These are phyloP conservation scores for Oryzias sinensis DNA, from an alignment of 2,797 vertebrate genomes.

Conservation along the genomic window DNA sequence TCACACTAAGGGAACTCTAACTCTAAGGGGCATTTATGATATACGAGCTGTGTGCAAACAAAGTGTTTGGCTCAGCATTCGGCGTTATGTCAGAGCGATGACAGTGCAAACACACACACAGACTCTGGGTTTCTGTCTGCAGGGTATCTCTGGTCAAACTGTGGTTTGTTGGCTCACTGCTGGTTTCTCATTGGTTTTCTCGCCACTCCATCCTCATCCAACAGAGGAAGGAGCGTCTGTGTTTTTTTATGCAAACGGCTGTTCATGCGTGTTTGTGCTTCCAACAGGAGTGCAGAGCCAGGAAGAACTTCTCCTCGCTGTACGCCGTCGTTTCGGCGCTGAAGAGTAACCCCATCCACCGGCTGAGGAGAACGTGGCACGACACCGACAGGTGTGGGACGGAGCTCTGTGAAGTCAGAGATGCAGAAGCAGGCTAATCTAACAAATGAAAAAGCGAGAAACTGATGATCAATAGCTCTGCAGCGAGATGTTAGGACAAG, in stretches of 20 bases:
- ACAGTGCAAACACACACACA: slow-evolving; percentile 1
- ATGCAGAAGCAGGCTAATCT: neutral
- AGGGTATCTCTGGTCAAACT: too few species aligned
- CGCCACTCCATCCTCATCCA: too few species aligned
- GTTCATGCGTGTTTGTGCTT: slow-evolving; percentile 6
- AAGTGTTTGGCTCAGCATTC: neutral
- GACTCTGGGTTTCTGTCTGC: neutral
- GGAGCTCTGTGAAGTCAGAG: neutral
- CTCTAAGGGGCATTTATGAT: too few species aligned
- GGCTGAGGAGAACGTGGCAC: slow-evolving; percentile 87
- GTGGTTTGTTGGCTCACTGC: too few species aligned
- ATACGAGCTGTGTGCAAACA: too few species aligned
- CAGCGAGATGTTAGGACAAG: too few species aligned
- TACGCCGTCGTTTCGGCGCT: slow-evolving; percentile 88
- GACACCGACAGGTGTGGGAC: slow-evolving; percentile 83
- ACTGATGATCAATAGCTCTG: too few species aligned
- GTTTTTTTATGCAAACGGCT: slow-evolving; percentile 11
- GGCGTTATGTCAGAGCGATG: too few species aligned
- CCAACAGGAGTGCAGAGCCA: slow-evolving; percentile 83
- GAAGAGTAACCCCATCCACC: slow-evolving; percentile 88
- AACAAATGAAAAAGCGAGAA: neutral
- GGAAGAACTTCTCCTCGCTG: slow-evolving; percentile 90
- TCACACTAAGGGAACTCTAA: too few species aligned
- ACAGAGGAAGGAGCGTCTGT: neutral
- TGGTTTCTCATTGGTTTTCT: too few species aligned